Evolutionary conservation across 2,888 invertebrate species (phyloP), one percentile per base, ranked within the genome.

Genomic region (Bombylius discolor): DNA sequence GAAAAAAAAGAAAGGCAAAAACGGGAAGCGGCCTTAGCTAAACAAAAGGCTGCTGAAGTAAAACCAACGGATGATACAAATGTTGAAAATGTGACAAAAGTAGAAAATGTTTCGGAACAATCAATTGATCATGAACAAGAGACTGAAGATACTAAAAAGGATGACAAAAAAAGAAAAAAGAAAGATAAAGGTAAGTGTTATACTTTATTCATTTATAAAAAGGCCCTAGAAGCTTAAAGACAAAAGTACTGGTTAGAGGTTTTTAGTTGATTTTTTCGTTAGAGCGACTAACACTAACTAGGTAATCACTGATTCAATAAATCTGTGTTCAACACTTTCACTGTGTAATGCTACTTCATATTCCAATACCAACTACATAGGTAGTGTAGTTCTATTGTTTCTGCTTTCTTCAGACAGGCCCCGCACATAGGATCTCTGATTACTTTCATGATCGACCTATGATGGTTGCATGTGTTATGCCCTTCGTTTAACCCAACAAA

Each of bases 1-100:
- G 91, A 91, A 64, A 92, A 91, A 66, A 90, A 89, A 65, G 89
- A 90, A 71, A 79, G 87, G 14, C 81, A 83, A 63, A 89, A 89
- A 67, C 85, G 87, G 63, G 74, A 80, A 63, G 85, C 85, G 57
- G 80, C 83, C 46, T 52, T 68, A 36, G 68, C 68, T 5, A 71
- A 71, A 56, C 70, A 70, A 47, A 67, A 66, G 49, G 61, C 66
- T 6, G 71, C 73, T 8, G 73, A 75, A 6, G 62, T 49, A 5
- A 49, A 49, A 31, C 31, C 33, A 14, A 45, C 7, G 4, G 53
- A 23, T 23, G 23, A 23, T 23, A 23, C 23, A 23, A 23, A 2
- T 23, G 23, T 23, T 23, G 23, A 33, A n/a, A 44, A 13, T 12
- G n/a, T 31, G 2, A 53, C 55, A 11, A 61, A 53, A n/a, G 59